These are phyloP conservation scores for Drosophila fuyamai DNA, from an alignment of 1,140 invertebrate genomes.

Conservation along the genomic window DNA sequence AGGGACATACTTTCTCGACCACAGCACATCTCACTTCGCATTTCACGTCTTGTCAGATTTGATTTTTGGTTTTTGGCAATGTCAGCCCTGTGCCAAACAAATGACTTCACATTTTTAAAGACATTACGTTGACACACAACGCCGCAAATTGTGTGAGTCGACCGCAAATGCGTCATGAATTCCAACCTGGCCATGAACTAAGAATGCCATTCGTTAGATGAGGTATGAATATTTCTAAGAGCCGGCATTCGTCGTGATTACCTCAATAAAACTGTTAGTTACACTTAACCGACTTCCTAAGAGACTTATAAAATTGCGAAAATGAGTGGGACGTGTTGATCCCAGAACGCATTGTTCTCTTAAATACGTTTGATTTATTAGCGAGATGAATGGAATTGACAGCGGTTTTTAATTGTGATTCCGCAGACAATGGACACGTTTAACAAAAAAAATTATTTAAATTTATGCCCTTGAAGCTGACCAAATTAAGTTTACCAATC, in stretches of 20 bases:
- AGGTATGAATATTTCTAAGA: conserved; percentile 10
- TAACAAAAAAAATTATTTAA: conserved; percentile 45
- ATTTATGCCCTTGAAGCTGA: conserved; percentile 40
- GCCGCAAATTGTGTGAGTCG: conserved; percentile 60
- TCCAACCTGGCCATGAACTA: conserved; percentile 54
- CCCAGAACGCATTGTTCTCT: conserved; percentile 40
- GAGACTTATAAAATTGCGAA: conserved; percentile 24
- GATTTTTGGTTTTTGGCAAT: conserved; percentile 60
- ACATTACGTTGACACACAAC: conserved; percentile 68
- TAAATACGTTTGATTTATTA: conserved; percentile 43
- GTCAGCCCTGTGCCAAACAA: conserved; percentile 71
- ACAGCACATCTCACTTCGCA: conserved; percentile 30
- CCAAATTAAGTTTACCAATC: conserved; percentile 28
- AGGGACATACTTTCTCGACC: conserved; percentile 38
- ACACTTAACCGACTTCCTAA: conserved; percentile 24
- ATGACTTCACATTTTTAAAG: conserved; percentile 79
- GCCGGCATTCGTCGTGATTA: conserved; percentile 15
- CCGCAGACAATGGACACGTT: conserved; percentile 26
- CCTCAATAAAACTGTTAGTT: conserved; percentile 31
- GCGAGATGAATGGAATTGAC: conserved; percentile 50
- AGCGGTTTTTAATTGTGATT: conserved; percentile 46
- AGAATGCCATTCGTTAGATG: conserved; percentile 35
- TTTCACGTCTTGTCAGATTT: conserved; percentile 58
- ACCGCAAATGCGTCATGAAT: conserved; percentile 70
- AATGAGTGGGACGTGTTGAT: conserved; percentile 41